Percentiles rank a stretch among this genome's conserved stretches.
Evolutionary conservation across 1,140 invertebrate genomes (phyloP).

Genomic region (Neodiprion virginianus): DNA sequence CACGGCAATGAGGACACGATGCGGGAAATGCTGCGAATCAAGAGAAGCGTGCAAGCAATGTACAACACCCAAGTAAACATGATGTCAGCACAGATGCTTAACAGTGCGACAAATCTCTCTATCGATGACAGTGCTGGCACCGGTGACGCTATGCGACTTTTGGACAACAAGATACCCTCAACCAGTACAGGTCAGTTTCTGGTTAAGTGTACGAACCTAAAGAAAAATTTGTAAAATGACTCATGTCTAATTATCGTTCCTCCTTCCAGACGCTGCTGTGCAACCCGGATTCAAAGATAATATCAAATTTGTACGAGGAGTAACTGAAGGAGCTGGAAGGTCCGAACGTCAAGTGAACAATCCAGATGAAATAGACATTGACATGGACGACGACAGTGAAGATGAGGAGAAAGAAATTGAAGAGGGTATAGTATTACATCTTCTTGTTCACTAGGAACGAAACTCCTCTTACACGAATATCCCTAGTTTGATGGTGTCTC

Average conservation of each 20-base stretch:
- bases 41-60: constrained; percentile 95
- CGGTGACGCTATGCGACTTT: constrained; percentile 85
- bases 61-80: constrained; percentile 97
- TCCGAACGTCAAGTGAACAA: constrained; percentile 76
- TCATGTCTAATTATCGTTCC: constrained; percentile 12
- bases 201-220: constrained; percentile 18
- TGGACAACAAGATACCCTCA: constrained; percentile 81
- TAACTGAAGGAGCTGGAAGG: constrained; percentile 80
- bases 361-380: constrained; percentile 95
- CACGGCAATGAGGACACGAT: constrained; percentile 99
- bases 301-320: constrained; percentile 86
- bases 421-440: constrained; percentile 31
- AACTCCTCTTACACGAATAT: not conserved
- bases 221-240: not conserved
- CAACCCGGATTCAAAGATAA: constrained; percentile 65
- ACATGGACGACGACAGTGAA: constrained; percentile 75
- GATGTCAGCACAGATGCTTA: constrained; percentile 97
- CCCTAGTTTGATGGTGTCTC: constrained; percentile 23
- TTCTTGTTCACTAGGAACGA: constrained; percentile 1
- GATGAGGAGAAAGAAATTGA: constrained; percentile 65
- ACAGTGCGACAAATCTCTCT: constrained; percentile 69
- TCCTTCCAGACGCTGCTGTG: constrained; percentile 34
- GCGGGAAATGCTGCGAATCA: constrained; percentile 98
- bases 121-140: constrained; percentile 73
- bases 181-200: constrained; percentile 31